Evolutionary conservation across 2,797 vertebrate genomes (phyloP), one percentile per base, ranked within the genome.

Genomic region (Pyrocephalus nanus): DNA sequence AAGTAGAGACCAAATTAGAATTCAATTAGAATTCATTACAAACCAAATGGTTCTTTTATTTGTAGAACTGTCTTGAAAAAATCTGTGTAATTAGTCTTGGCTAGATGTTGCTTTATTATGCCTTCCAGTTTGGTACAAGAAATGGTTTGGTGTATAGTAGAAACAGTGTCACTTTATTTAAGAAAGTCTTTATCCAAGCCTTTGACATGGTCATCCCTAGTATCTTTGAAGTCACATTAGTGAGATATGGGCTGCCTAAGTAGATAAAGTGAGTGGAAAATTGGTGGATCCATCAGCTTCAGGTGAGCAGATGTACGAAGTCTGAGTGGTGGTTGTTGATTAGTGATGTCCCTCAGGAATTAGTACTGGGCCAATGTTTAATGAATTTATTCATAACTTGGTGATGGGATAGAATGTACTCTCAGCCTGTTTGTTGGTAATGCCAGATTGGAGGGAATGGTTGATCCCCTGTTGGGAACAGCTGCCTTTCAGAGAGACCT

Each of bases 1-100:
- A 94, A 98, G 78, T 15, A 74, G 29, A 82, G 36, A 83, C 15
- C 14, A 22, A 80, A 29, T 50, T 27, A 61, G 36, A 66, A 70
- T 85, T 71, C 29, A 29, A 4, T 57, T 66, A 74, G 30, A 78
- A 61, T 42, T 42, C 9, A n/a, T 81, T 80, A 18, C 27, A 76
- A 81, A 47, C 15, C 9, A 50, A 21, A 25, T 20, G 3, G 42
- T 92, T 86, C 40, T 78, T 66, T 86, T 6, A 6, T 89, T 86
- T 72, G 22, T 80, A 77, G 47, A 67, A 29, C 40, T 47, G 15
- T 67, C 16, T 54, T 72, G 47, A 81, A 27, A 16, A 64, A 78
- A 66, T 21, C 34, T 65, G 18, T 40, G 11, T 66, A 16, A 43
- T 79, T 78, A 54, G 32, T 77, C 36, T 84, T 60, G 22, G 8